Evolutionary conservation across 2,113 vertebrate genomes (phyloP).

Genomic region (Spermophilus dauricus): DNA sequence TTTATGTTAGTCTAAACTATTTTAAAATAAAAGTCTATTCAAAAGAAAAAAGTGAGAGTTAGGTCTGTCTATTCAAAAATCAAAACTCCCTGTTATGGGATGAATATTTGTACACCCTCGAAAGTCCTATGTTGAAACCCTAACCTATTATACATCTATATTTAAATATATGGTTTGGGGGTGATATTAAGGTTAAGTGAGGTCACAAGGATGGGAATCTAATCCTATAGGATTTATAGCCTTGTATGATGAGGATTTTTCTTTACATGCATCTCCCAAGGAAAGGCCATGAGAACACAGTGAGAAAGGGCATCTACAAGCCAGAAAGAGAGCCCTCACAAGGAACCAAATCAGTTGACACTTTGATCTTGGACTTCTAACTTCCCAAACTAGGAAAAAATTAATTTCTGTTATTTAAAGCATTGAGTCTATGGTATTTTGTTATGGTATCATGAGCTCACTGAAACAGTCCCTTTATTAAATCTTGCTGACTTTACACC

Average conservation of each 20-base stretch:
- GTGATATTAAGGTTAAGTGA: not conserved
- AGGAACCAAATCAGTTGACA: not conserved
- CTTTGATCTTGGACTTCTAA: too few species aligned
- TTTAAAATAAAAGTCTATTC: not conserved
- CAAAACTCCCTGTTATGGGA: not conserved
- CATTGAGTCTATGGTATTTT: not conserved
- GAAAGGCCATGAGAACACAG: not conserved
- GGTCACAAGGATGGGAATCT: too few species aligned
- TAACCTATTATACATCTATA: not conserved
- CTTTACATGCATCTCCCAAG: too few species aligned
- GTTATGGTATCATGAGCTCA: not conserved
- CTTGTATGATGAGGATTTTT: not conserved
- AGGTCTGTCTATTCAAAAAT: not conserved
- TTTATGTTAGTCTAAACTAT: not conserved
- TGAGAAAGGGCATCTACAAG: not conserved
- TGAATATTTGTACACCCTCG: not conserved
- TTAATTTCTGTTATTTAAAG: too few species aligned
- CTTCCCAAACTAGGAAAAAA: too few species aligned
- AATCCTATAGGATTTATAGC: not conserved
- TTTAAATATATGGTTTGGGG: not conserved
- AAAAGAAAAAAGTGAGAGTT: not conserved
- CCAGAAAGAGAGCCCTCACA: too few species aligned
- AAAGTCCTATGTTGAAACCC: not conserved
- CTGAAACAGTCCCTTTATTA: not conserved
- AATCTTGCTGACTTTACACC: not conserved